Conservation (phyloP, 2,113 vertebrate genomes). For the Nipponia nippon region DNA sequence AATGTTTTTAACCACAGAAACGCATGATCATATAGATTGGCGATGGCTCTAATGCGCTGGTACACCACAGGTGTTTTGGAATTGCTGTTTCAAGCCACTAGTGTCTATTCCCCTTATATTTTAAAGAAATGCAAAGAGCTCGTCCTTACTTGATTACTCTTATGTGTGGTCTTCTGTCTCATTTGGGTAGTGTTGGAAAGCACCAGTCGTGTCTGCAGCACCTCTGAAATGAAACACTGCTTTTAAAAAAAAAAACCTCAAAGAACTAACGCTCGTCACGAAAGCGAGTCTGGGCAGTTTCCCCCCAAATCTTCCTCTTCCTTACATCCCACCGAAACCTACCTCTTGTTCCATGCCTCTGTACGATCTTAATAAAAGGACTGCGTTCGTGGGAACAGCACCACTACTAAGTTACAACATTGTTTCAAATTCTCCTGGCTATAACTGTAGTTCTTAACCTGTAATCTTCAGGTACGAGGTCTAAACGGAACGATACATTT, state of each 20-base stretch:
- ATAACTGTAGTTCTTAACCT: background rate
- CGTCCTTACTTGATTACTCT: background rate
- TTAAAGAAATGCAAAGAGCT: background rate
- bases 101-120: fast-evolving
- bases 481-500: background rate
- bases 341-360: fast-evolving
- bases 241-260: background rate
- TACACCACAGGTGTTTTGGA: fast-evolving
- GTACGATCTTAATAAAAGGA: background rate
- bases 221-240: background rate
- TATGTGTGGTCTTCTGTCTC: background rate
- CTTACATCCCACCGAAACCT: background rate
- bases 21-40: fast-evolving
- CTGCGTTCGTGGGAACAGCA: background rate
- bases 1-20: background rate
- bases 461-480: background rate
- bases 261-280: fast-evolving
- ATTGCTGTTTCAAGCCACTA: background rate
- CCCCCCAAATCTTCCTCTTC: fast-evolving
- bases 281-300: background rate
- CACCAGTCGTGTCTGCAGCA: background rate
- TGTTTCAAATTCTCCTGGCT: background rate
- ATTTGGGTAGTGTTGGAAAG: background rate
- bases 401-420: background rate
- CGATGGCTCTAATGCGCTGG: background rate